Base-by-base conservation (phyloP, 2,113 vertebrate genomes). In the Hiodon tergisus region DNA sequence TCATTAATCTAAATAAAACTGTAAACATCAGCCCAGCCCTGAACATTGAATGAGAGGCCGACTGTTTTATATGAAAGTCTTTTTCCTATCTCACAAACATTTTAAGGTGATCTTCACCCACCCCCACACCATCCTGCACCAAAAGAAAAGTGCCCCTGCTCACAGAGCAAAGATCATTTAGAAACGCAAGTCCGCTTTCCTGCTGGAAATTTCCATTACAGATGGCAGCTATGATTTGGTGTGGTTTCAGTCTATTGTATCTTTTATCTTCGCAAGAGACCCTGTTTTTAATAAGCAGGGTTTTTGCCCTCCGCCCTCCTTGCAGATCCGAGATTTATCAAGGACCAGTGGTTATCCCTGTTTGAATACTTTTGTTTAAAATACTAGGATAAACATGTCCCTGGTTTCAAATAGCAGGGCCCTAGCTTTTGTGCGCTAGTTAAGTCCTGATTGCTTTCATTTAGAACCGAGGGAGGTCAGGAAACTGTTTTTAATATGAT, bases 141-240 rank as follows among this genome's bases (percentile, higher is more conserved):
- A 53, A 6, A 69, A 74, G 79, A 81, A 74, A 48, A 71, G 62
- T 58, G 70, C 68, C 63, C 71, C 71, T 53, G 58, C 76, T 72
- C 50, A 62, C 63, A 47, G 46, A 74, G 53, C 67, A 79, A 78
- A 76, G 74, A 84, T 81, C 14, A 77, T 81, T 76, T 80, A 60
- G 71, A 73, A 46, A n/a, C 73, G 71, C 62, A 78, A 59, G 74
- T 79, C 71, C 63, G 67, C 77, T 80, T 78, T 75, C 69, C 67
- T 77, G 66, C 51, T 78, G 74, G 71, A 84, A 79, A 51, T 81
- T 79, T 81, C 76, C 77, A 78, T 74, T 47, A 52, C 69, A 78
- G 67, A 74, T 79, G 68, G 60, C 59, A 61, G 14, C 54, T 65
- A 76, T 69, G 13, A 67, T 77, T 79, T 71, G 57, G 61, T 73